Percentiles rank a stretch among this genome's conserved stretches.
Conservation (phyloP, 1,140 invertebrate species). For the Drosophila pectinifera region DNA sequence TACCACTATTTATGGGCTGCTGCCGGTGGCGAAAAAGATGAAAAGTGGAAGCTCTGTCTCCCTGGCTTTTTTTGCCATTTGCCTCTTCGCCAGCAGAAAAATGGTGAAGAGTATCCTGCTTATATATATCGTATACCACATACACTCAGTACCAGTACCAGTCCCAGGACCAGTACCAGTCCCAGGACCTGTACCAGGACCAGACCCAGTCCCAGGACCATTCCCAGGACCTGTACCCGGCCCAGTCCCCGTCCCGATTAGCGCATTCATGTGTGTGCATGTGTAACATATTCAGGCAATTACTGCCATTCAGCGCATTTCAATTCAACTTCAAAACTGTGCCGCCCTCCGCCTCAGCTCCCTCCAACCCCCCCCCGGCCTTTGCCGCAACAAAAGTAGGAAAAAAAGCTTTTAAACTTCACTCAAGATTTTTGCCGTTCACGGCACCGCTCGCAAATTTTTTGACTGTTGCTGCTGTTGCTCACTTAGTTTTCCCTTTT, state of each 20-base stretch:
- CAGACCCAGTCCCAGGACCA: not conserved
- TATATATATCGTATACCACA: slow-evolving; percentile 15
- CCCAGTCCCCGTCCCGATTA: slow-evolving; percentile 37
- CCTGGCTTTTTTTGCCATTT: slow-evolving; percentile 29
- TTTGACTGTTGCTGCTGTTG: slow-evolving; percentile 77
- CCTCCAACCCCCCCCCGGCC: not conserved
- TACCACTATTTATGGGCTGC: slow-evolving; percentile 72
- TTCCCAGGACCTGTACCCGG: too few species aligned
- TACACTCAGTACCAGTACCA: not conserved
- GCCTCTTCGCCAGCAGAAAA: slow-evolving; percentile 56
- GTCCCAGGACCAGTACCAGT: too few species aligned
- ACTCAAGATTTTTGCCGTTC: slow-evolving; percentile 80
- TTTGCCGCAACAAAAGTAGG: slow-evolving; percentile 7
- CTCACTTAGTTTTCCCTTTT: slow-evolving; percentile 62
- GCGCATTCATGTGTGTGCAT: slow-evolving; percentile 77
- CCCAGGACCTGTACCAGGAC: too few species aligned
- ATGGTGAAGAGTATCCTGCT: slow-evolving; percentile 51
- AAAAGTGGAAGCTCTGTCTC: slow-evolving; percentile 58
- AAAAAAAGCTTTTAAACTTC: slow-evolving; percentile 82
- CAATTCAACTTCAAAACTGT: slow-evolving; percentile 82
- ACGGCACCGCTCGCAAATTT: slow-evolving; percentile 77
- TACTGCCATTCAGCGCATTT: slow-evolving; percentile 82
- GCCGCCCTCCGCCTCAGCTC: slow-evolving; percentile 12
- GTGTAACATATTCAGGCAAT: slow-evolving; percentile 82
- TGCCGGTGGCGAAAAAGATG: slow-evolving; percentile 50